Base-by-base conservation (phyloP, 1,140 invertebrate genomes). In the Drosophila equinoxialis region DNA sequence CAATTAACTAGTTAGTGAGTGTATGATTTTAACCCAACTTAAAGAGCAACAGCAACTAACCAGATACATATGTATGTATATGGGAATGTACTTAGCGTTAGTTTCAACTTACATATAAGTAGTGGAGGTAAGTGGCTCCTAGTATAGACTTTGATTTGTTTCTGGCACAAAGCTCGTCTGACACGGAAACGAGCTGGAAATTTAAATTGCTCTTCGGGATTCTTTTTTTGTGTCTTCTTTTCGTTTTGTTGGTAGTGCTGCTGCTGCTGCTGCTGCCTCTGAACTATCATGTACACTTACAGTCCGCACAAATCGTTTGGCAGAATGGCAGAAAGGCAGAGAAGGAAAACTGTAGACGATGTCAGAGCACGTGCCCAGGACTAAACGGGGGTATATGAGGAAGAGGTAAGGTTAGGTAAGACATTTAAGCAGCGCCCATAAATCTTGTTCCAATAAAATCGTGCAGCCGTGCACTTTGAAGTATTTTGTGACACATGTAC, bases 371-470 rank as follows among this genome's bases (percentile, higher is more conserved):
- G 57, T 59, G 57, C 57, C 14, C 57, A 20, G 8, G 33, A 59
- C 57, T 59, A 17, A 58, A 35, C 6, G 14, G 13, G 13, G 3
- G 30, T 30, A 30, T 6, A 30, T 30, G 26, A 14, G 6, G 33
- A 14, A 2, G 7, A 17, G 33, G n/a, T 57, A 14, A 8, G 51
- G 17, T 51, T 23, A 51, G 45, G 57, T 59, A 59, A 59, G 57
- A 37, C 57, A 37, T 35, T 59, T 59, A 37, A 59, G 33, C 57
- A 20, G 57, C 57, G 57, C 33, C 33, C 57, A 59, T 59, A 59
- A 59, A 59, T 59, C 57, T 59, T 59, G 33, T 59, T 59, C 57
- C 57, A 59, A 59, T 59, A 59, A 59, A 59, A 59, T 59, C 57
- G 57, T 59, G 57, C 57, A 59, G 57, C 20, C 57, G 57, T 59